Percentiles rank a stretch among this genome's conserved stretches.
Evolutionary conservation across 2,797 vertebrate species (phyloP).

Genomic region (Enteromius anoplus): DNA sequence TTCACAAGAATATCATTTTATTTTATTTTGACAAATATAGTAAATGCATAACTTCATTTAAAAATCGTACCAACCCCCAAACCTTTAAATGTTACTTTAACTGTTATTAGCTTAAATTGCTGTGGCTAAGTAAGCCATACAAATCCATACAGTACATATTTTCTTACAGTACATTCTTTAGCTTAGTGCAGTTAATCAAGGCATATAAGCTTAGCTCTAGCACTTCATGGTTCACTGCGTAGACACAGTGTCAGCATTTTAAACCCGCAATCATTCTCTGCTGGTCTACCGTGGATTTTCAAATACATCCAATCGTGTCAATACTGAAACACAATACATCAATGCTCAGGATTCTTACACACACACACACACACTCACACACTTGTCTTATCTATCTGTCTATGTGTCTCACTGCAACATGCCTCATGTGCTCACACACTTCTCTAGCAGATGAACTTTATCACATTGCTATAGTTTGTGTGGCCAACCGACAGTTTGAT

Average conservation of each 20-base stretch:
- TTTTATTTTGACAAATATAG: background rate
- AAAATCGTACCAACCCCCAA: background rate
- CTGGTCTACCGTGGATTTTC: slow-evolving; percentile 12
- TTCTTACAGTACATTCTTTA: no score
- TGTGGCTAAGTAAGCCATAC: background rate
- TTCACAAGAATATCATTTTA: slow-evolving; percentile 1
- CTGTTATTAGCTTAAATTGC: background rate
- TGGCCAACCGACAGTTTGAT: slow-evolving; percentile 71
- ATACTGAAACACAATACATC: background rate
- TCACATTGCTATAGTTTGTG: slow-evolving; percentile 55
- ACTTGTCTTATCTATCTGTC: slow-evolving; percentile 20
- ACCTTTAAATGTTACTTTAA: background rate
- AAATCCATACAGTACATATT: background rate
- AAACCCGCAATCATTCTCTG: background rate
- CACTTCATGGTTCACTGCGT: background rate
- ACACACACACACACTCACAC: background rate
- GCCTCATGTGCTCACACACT: background rate
- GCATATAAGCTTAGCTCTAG: background rate
- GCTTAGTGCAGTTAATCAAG: background rate
- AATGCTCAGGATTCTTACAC: background rate
- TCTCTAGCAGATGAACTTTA: slow-evolving; percentile 13
- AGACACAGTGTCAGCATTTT: background rate
- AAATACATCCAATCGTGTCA: slow-evolving; percentile 25
- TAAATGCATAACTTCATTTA: background rate
- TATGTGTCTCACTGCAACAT: background rate